Evolutionary conservation across 2,888 invertebrate genomes (phyloP), one percentile per base, ranked within the genome.

Genomic region (Drosophila tanythrix): DNA sequence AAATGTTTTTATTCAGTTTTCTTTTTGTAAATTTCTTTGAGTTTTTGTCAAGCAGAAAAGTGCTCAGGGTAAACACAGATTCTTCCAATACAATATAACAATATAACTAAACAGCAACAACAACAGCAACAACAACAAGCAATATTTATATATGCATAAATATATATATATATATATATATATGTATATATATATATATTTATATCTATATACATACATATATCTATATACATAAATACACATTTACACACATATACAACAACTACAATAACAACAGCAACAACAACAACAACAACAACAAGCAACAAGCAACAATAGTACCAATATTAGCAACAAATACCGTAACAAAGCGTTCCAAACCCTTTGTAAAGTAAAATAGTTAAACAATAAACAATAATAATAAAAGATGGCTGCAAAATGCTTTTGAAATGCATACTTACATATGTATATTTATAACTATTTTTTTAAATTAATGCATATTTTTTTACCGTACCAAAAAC

Each of bases 1-100:
- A 55, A 48, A 60, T 6, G 15, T 55, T 55, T 55, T 38, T 48
- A 21, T 33, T 52, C 21, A 8, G 15, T 38, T 48, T 51, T 5
- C 11, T 11, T 43, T 38, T 35, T 55, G 38, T 59, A 40, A 36
- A 27, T 53, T 68, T 74, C 8, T 66, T 74, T 67, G 40, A 65
- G 62, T 76, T 55, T 48, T 78, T 63, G 76, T 84, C 88, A 81
- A 85, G 85, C 85, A 89, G 88, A 86, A 84, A 93, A 92, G 90
- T 91, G 93, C 93, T 93, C 93, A 93, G 93, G 93, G 93, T 92
- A 92, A 90, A 92, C 92, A 93, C 93, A 92, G 93, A 93, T 92
- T 93, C 93, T 93, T 93, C 93, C 93, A 93, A 89, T 89, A 90
- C 81, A 91, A 90, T 76, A 82, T 50, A 46, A 25, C 46, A 46